These are phyloP conservation scores for Oreochromis niloticus DNA, from an alignment of 2,113 vertebrate species.

Conservation along the genomic window DNA sequence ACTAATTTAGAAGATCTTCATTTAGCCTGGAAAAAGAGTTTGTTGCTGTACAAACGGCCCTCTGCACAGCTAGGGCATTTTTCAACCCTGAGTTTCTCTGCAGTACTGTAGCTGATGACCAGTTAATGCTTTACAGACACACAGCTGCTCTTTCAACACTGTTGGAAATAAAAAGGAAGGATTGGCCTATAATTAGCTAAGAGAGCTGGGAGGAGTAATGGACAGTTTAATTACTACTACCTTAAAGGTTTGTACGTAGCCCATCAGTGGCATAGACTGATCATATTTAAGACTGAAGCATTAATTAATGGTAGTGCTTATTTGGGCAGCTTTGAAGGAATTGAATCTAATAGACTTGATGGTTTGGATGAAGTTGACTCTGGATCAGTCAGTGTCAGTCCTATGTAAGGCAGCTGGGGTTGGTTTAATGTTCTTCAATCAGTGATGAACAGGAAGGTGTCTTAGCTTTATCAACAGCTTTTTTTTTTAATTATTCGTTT, in stretches of 20 bases:
- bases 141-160: neutral
- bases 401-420: neutral
- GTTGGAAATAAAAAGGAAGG: neutral
- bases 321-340: neutral
- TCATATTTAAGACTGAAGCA: neutral
- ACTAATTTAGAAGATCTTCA: neutral
- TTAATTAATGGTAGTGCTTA: neutral
- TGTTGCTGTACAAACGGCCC: neutral
- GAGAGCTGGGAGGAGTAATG: neutral
- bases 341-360: neutral
- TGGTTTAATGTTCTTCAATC: neutral
- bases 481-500: neutral
- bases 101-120: neutral
- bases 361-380: neutral
- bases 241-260: neutral
- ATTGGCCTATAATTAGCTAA: neutral
- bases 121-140: neutral
- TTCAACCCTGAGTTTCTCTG: neutral
- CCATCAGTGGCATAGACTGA: neutral
- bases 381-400: neutral
- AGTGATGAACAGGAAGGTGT: neutral
- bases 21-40: neutral
- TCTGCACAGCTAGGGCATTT: neutral
- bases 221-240: neutral
- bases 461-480: neutral